Percentiles rank a stretch among this genome's conserved stretches.
Evolutionary conservation across 2,113 vertebrate genomes (phyloP).

Genomic region (Macquaria australasica): DNA sequence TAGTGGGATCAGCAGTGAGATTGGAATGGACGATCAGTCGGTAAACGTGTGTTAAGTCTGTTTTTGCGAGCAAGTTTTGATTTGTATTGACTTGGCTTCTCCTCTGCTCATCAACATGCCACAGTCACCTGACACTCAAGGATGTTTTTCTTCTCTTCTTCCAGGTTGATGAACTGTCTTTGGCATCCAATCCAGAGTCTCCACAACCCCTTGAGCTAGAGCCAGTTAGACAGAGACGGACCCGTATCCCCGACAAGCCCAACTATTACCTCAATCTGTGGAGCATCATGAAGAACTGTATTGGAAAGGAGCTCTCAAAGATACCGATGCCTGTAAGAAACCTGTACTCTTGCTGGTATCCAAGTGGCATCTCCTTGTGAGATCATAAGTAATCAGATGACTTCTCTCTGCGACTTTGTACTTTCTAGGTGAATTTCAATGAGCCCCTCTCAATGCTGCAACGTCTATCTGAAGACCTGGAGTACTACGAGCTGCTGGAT

Average conservation of each 20-base stretch:
- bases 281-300: conserved; percentile 99
- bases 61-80: background rate
- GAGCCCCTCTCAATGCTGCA: conserved; percentile 98
- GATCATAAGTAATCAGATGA: conserved; percentile 1
- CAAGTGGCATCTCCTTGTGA: background rate
- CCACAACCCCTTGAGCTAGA: conserved; percentile 78
- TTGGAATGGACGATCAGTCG: conserved; percentile 92
- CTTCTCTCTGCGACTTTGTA: background rate
- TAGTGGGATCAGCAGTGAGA: conserved; percentile 94
- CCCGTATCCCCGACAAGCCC: conserved; percentile 93
- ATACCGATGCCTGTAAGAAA: conserved; percentile 95
- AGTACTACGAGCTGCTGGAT: conserved; percentile 95
- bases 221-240: conserved; percentile 88
- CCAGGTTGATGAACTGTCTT: conserved; percentile 89
- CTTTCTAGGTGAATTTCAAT: conserved; percentile 93
- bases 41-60: conserved; percentile 75
- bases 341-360: background rate
- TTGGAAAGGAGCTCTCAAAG: conserved; percentile 96
- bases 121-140: background rate
- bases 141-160: conserved; percentile 45
- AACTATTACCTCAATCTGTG: conserved; percentile 97
- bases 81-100: background rate
- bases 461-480: conserved; percentile 95
- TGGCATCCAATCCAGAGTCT: conserved; percentile 84
- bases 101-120: background rate